Percentiles rank a stretch among this genome's conserved stretches.
Evolutionary conservation across 2,888 invertebrate genomes (phyloP).

Genomic region (Iphiclides podalirius): DNA sequence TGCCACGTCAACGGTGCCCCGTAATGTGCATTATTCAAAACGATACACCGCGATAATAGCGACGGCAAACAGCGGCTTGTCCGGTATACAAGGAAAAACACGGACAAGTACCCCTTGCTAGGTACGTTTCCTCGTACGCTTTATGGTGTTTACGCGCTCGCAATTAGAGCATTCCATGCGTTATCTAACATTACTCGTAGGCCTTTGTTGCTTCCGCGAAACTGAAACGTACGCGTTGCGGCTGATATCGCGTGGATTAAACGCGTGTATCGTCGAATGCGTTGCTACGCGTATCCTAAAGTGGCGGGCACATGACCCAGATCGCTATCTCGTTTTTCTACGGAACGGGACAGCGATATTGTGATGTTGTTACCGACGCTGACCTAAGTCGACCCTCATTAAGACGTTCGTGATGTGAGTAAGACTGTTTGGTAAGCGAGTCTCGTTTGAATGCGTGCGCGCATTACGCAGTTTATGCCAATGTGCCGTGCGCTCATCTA

Average conservation of each 20-base stretch:
- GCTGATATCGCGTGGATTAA: conserved; percentile 29
- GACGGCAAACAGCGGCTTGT: conserved; percentile 17
- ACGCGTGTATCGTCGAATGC: conserved; percentile 12
- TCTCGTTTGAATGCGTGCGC: conserved; percentile 7
- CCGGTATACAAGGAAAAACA: no score
- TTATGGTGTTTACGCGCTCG: conserved; percentile 35
- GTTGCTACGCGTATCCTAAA: no score
- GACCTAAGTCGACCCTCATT: conserved; percentile 19
- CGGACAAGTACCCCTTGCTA: conserved; percentile 20
- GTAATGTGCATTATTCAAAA: conserved; percentile 23
- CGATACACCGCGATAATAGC: conserved; percentile 25
- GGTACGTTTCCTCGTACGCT: conserved; percentile 41
- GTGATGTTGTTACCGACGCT: conserved; percentile 6
- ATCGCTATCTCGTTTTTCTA: conserved; percentile 19
- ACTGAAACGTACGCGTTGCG: conserved; percentile 49
- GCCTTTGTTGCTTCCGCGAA: conserved; percentile 45
- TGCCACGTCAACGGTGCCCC: conserved; percentile 10
- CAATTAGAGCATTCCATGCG: conserved; percentile 41
- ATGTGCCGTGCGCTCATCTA: not conserved
- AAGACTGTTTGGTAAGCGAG: conserved; percentile 11
- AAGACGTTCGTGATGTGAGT: conserved; percentile 14
- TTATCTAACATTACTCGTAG: conserved; percentile 39
- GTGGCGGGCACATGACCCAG: conserved; percentile 14
- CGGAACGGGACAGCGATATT: conserved; percentile 10
- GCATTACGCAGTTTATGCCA: not conserved